Evolutionary conservation across 1,140 invertebrate genomes (phyloP).

Genomic region (Brachionus koreanus): DNA sequence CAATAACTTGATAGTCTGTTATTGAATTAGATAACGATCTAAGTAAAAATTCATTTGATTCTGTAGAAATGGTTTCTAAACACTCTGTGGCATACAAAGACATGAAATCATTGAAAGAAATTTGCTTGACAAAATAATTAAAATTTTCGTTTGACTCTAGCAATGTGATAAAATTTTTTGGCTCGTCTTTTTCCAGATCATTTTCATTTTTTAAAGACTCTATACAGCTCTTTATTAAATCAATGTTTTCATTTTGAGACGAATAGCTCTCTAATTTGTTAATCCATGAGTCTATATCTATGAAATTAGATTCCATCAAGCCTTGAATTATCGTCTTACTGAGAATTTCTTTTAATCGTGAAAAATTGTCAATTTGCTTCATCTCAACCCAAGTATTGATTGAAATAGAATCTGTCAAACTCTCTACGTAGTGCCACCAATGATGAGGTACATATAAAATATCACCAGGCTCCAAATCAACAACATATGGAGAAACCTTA

Average conservation of each 20-base stretch:
- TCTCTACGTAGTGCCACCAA: slow-evolving; percentile 96
- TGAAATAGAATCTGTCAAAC: slow-evolving; percentile 69
- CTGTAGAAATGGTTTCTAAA: background rate
- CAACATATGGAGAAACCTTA: slow-evolving; percentile 59
- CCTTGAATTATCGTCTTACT: slow-evolving; percentile 23
- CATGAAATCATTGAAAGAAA: background rate
- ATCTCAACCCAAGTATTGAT: slow-evolving; percentile 77
- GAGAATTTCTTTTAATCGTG: background rate
- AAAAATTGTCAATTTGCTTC: background rate
- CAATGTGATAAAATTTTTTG: background rate
- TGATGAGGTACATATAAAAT: slow-evolving; percentile 78
- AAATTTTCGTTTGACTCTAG: background rate
- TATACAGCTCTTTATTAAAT: background rate
- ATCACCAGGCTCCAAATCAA: slow-evolving; percentile 74
- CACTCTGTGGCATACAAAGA: background rate
- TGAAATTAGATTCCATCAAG: slow-evolving; percentile 32
- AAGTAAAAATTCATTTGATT: background rate
- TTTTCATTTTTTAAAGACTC: background rate
- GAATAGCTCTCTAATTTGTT: slow-evolving; percentile 23
- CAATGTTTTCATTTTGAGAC: background rate
- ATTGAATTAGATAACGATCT: background rate
- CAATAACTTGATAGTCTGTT: slow-evolving; percentile 1
- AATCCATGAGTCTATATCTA: background rate
- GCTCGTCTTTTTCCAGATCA: background rate
- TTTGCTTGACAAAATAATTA: background rate